Evolutionary conservation across 2,113 vertebrate species (phyloP).

Genomic region (Smithornis capensis): DNA sequence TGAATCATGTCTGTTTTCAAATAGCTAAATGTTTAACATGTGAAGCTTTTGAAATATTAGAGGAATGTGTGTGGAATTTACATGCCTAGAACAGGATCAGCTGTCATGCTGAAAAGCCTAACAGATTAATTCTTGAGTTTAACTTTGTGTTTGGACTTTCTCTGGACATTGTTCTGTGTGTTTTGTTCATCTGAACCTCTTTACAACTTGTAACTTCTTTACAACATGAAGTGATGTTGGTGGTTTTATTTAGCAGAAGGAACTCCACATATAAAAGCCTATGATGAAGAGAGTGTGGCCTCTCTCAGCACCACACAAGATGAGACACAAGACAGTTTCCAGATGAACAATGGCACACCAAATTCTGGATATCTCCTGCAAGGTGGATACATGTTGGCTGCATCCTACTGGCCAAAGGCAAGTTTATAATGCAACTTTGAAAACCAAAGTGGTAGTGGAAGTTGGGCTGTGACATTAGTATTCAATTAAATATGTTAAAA

Average conservation of each 20-base stretch:
- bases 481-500: not conserved
- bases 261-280: conserved; percentile 84
- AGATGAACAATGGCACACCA: conserved; percentile 86
- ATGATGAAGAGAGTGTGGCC: conserved; percentile 94
- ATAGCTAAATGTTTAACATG: not conserved
- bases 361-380: conserved; percentile 84
- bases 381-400: conserved; percentile 92
- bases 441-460: not conserved
- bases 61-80: not conserved
- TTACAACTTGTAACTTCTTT: not conserved
- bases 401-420: conserved; percentile 98
- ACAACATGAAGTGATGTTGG: not conserved
- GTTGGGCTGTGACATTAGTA: not conserved
- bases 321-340: conserved; percentile 90
- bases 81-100: not conserved
- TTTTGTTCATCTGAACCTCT: not conserved
- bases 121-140: not conserved
- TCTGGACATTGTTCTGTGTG: not conserved
- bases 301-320: conserved; percentile 91
- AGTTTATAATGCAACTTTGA: not conserved
- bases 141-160: not conserved
- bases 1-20: not conserved
- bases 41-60: not conserved
- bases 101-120: not conserved
- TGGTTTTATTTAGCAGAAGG: conserved; percentile 75